Conservation (phyloP, 2,888 invertebrate genomes). For the Melinaea menophilus region DNA sequence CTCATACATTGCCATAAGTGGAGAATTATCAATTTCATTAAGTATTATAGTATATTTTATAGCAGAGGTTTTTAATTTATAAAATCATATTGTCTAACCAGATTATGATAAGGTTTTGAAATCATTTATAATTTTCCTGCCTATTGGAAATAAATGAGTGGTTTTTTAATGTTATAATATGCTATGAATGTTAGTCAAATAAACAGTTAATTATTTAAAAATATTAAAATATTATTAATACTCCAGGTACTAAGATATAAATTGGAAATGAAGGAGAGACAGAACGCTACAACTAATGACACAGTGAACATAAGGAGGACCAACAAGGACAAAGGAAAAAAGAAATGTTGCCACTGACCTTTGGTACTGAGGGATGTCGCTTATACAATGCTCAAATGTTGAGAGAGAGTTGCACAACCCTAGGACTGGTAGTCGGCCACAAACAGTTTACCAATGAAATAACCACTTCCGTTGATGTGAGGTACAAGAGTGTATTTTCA, state of each 20-base stretch:
- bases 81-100: too few relatives aligned
- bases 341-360: constrained; percentile 78
- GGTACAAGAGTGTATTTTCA: constrained; percentile 33
- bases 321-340: constrained; percentile 80
- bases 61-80: too few relatives aligned
- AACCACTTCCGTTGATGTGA: constrained; percentile 28
- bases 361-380: constrained; percentile 60
- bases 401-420: constrained; percentile 67
- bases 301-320: constrained; percentile 84
- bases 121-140: too few relatives aligned
- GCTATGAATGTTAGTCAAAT: neutral
- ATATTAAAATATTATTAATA: neutral
- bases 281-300: constrained; percentile 82
- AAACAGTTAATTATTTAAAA: neutral
- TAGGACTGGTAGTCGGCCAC: constrained; percentile 45
- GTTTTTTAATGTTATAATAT: constrained; percentile 11
- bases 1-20: too few relatives aligned
- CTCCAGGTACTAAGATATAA: constrained; percentile 91
- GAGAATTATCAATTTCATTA: too few relatives aligned
- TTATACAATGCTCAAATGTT: constrained; percentile 69
- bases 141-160: too few relatives aligned
- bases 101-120: too few relatives aligned
- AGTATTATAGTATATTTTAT: too few relatives aligned
- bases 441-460: constrained; percentile 37
- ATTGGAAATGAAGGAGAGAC: constrained; percentile 87